phyloP scores from a whole-genome alignment of 2,888 invertebrate genomes.

The Miltochrista miniata region DNA sequence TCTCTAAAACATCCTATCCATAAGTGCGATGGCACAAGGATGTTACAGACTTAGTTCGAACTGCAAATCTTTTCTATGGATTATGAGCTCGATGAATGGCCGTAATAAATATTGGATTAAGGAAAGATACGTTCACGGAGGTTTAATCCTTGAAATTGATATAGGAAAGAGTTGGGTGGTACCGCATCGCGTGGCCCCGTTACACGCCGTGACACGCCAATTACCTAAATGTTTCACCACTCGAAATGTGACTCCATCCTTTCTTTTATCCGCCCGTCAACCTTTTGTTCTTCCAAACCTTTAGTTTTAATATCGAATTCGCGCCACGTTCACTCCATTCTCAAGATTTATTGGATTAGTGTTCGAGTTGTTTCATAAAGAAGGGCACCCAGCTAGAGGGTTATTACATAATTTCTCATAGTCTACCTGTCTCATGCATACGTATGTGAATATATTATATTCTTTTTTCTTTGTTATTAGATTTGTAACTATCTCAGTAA shows the following conservation, averaged over 20 bases:
- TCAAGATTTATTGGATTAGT: slow-evolving; percentile 54
- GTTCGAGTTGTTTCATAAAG: slow-evolving; percentile 37
- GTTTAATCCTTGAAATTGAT: slow-evolving; percentile 62
- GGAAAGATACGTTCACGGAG: slow-evolving; percentile 25
- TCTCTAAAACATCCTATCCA: no score
- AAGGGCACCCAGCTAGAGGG: slow-evolving; percentile 9
- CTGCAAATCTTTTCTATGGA: no score
- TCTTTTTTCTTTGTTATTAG: not conserved
- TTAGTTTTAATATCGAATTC: slow-evolving; percentile 60
- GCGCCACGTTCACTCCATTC: slow-evolving; percentile 46
- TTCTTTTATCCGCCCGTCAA: slow-evolving; percentile 61
- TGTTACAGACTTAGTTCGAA: no score
- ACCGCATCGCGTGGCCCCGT: slow-evolving; percentile 39
- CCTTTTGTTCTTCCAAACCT: slow-evolving; percentile 62
- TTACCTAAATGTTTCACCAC: slow-evolving; percentile 69
- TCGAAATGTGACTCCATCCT: slow-evolving; percentile 45
- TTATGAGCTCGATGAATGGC: slow-evolving; percentile 10
- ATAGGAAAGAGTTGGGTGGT: slow-evolving; percentile 42
- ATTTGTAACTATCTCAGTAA: not conserved
- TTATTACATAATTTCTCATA: slow-evolving; percentile 26
- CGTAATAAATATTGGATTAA: slow-evolving; percentile 19
- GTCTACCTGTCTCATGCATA: slow-evolving; percentile 3
- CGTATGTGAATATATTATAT: slow-evolving; percentile 1
- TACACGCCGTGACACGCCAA: slow-evolving; percentile 58
- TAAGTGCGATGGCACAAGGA: no score